A percentile compares a stretch with the other conserved stretches of the same genome.
Conservation (phyloP, 2,888 invertebrate species). For the Melanchra persicariae region DNA sequence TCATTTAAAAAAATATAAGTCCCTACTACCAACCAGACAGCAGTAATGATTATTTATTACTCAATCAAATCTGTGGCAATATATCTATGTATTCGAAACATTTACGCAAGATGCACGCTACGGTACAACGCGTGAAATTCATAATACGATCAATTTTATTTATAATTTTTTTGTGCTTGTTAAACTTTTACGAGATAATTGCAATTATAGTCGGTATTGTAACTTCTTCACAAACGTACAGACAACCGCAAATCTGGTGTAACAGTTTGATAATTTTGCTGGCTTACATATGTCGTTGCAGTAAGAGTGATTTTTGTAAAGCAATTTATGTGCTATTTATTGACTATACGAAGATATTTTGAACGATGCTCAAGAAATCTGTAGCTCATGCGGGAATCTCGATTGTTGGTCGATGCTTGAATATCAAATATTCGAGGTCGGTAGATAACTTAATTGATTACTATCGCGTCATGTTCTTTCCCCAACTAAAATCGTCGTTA, state of each 20-base stretch:
- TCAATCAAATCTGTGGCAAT: slow-evolving; percentile 17
- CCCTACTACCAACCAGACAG: neutral
- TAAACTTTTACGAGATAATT: slow-evolving; percentile 21
- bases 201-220: slow-evolving; percentile 13
- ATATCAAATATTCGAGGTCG: slow-evolving; percentile 3
- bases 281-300: neutral
- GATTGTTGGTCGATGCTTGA: slow-evolving; percentile 15
- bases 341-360: neutral
- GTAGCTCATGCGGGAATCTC: neutral
- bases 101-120: slow-evolving; percentile 18
- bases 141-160: slow-evolving; percentile 36
- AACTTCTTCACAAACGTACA: slow-evolving; percentile 1
- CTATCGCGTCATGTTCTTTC: slow-evolving; percentile 18
- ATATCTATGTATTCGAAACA: slow-evolving; percentile 12
- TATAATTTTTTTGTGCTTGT: slow-evolving; percentile 1
- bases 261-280: no score
- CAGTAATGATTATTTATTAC: slow-evolving; percentile 18
- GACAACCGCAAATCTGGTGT: neutral
- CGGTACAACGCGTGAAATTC: slow-evolving; percentile 42
- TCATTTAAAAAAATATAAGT: no score
- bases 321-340: neutral
- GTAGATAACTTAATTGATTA: slow-evolving; percentile 3
- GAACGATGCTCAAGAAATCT: neutral
- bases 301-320: neutral
- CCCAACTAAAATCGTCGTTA: neutral